Percentiles rank a stretch among this genome's conserved stretches.
Evolutionary conservation across 1,140 invertebrate genomes (phyloP).

Genomic region (Cheumatopsyche charites): DNA sequence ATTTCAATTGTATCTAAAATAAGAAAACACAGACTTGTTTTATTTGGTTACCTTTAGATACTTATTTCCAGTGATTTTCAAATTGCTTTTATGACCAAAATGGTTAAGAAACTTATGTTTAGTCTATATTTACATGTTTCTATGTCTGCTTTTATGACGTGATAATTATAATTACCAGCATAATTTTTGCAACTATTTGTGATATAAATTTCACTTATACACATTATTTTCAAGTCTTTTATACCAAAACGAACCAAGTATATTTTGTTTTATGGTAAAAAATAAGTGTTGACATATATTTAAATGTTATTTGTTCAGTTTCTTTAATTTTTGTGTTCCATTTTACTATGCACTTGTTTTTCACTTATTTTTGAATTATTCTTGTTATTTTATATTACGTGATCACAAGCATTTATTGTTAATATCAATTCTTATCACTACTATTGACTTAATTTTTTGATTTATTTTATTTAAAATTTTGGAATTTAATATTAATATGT

Average conservation of each 20-base stretch:
- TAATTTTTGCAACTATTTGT: neutral
- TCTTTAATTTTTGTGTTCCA: neutral
- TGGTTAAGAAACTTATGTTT: too few species aligned
- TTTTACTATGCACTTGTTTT: neutral
- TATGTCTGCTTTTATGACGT: too few species aligned
- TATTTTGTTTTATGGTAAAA: neutral
- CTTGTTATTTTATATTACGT: slow-evolving; percentile 9
- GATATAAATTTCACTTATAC: neutral
- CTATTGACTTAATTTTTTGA: too few species aligned
- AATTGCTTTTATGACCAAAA: too few species aligned
- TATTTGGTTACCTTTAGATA: too few species aligned
- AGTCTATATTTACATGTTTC: too few species aligned
- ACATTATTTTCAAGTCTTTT: neutral
- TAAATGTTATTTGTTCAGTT: neutral
- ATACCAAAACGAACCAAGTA: slow-evolving; percentile 6
- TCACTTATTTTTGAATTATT: neutral
- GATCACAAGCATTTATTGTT: slow-evolving; percentile 15
- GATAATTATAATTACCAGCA: neutral
- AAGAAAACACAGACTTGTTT: too few species aligned
- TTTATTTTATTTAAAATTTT: too few species aligned
- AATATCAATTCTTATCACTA: neutral
- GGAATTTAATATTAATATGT: too few species aligned
- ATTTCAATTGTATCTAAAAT: too few species aligned
- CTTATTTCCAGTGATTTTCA: too few species aligned
- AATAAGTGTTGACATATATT: neutral